Evolutionary conservation across 2,113 vertebrate species (phyloP).

Genomic region (Tringa solitaria): DNA sequence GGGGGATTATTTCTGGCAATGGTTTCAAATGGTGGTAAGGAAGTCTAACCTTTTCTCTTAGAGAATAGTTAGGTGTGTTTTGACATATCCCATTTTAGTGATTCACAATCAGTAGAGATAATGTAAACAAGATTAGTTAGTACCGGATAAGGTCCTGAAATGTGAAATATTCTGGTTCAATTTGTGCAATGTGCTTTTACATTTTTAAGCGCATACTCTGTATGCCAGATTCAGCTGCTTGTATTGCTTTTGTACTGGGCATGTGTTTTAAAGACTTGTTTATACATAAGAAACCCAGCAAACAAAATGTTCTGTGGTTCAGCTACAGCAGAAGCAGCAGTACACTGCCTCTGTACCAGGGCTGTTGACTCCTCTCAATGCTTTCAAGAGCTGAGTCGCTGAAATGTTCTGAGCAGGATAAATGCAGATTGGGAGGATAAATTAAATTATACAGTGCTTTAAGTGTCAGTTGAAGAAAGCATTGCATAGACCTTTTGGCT

Average conservation of each 20-base stretch:
- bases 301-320: not conserved
- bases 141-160: not conserved
- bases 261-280: not conserved
- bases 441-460: not conserved
- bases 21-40: not conserved
- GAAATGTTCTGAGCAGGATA: not conserved
- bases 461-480: not conserved
- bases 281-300: not conserved
- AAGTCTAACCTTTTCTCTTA: not conserved
- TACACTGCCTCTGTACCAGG: not conserved
- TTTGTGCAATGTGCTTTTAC: not conserved
- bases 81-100: not conserved
- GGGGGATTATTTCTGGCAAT: not conserved
- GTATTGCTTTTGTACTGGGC: not conserved
- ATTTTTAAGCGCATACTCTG: not conserved
- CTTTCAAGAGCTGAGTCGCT: not conserved
- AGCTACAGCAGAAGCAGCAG: not conserved
- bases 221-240: not conserved
- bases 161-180: not conserved
- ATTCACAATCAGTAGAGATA: not conserved
- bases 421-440: not conserved
- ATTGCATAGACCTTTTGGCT: not conserved
- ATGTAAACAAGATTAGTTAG: not conserved
- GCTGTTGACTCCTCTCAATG: not conserved
- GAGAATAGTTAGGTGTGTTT: not conserved